Evolutionary conservation across 1,140 invertebrate species (phyloP), one percentile per base, ranked within the genome.

Genomic region (Leucophenga varia): DNA sequence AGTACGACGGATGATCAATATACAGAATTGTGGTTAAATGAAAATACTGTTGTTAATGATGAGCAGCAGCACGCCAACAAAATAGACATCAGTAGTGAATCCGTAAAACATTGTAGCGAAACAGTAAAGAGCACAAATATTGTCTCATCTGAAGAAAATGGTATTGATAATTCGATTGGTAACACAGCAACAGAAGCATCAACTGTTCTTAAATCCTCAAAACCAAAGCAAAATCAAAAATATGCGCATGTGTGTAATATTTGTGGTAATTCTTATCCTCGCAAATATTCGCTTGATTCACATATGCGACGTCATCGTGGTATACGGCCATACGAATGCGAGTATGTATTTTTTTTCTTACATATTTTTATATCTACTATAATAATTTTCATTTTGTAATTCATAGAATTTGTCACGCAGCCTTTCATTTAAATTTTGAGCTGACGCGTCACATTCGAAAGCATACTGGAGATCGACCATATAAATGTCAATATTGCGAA

Each of bases 401-500:
- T 18, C 3, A 7, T 8, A 75, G 72, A 51, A 64, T 75, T 28
- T 75, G 73, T 40, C 53, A 55, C 4, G 54, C 60, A 32, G 41
- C 61, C 2, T 75, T 75, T 21, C 61, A 71, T 40, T 57, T 72
- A 6, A 71, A 75, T 32, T 73, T 72, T 51, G 68, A 75, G 50
- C 20, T 75, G n/a, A 65, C 57, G 44, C 63, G 73, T 0, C 73
- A 75, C 39, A 75, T 75, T 16, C 56, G 68, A 3, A 59, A 70
- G 40, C 72, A 74, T 21, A 74, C 72, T 1, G 72, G 72, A 3
- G 63, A 51, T 5, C 59, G 64, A 40, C 87, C 87, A 0, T 89
- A 88, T 71, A 80, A 81, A 57, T 89, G 87, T 55, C 78, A 83
- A 41, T 76, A 87, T 19, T 89, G 87, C 65, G 77, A 85, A 38